Evolutionary conservation across 2,113 vertebrate species (phyloP), one percentile per base, ranked within the genome.

Genomic region (Shinisaurus crocodilurus): DNA sequence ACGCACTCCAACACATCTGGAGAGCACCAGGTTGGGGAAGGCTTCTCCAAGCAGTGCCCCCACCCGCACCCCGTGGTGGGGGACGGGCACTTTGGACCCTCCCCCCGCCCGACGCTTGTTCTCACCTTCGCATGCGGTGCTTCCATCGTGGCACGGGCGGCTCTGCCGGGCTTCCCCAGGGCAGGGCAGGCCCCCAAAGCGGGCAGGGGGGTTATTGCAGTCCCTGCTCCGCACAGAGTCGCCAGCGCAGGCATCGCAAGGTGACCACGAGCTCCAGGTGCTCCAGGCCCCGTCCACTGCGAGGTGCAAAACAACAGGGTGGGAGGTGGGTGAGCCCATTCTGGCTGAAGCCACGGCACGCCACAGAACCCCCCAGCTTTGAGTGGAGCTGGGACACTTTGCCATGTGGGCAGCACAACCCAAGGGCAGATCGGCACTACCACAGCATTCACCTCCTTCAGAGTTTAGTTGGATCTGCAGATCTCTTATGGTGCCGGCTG

Each of bases 271-370:
- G 1, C 97, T 97, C 98, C 98, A 98, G 0, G 95, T 90, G 57
- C 97, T 95, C 98, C 98, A 99, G 0, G 93, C 96, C 1, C 98
- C 98, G 0, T 98, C 96, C 67, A 98, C 98, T 99, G 92, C 6
- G 5, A 18, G 70, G 18, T 1, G 60, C n/a, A 72, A 57, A 48
- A 37, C 13, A 48, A 20, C 7, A 72, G 79, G 74, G 75, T 25
- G 88, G 27, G 1, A 1, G 5, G 77, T 8, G 43, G 57, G 45
- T 27, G 43, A 7, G 20, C 29, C 76, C 7, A 0, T 1, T 1
- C 43, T 4, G 65, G 67, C 70, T 40, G 7, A 15, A 72, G 29
- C 2, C 3, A 6, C 18, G 8, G 5, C 9, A 7, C 37, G 75
- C 10, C 1, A 16, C 6, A 32, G 18, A 48, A 45, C n/a, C n/a